Evolutionary conservation across 1,140 invertebrate genomes (phyloP).

Genomic region (Papilio glaucus): DNA sequence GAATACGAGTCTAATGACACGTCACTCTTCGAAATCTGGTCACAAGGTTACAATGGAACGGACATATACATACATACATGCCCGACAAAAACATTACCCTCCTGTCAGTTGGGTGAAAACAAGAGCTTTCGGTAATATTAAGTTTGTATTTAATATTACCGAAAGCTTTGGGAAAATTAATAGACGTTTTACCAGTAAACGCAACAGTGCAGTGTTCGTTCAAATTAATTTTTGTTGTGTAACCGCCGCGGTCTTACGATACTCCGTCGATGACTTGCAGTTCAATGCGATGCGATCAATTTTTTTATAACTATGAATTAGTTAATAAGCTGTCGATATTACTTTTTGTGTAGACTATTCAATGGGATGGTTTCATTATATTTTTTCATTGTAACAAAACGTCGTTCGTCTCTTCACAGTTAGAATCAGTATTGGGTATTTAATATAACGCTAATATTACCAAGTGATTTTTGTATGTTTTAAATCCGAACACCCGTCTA

Average conservation of each 20-base stretch:
- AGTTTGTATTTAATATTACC: conserved; percentile 55
- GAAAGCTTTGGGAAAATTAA: conserved; percentile 63
- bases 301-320: conserved; percentile 3
- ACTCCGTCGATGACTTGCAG: conserved; percentile 26
- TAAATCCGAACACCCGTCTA: no score
- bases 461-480: no score
- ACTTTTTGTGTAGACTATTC: neutral
- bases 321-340: neutral
- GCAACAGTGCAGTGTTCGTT: conserved; percentile 42
- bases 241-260: conserved; percentile 41
- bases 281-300: neutral
- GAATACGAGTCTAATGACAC: no score
- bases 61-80: no score
- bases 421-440: no score
- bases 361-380: neutral
- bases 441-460: no score
- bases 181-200: conserved; percentile 45
- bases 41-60: no score
- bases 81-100: no score
- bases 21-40: no score
- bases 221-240: conserved; percentile 54
- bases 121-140: neutral
- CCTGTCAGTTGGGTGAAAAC: no score
- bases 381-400: neutral
- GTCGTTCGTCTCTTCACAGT: neutral